Base-by-base conservation (phyloP, 2,888 invertebrate species). In the Pimpla rufipes region DNA sequence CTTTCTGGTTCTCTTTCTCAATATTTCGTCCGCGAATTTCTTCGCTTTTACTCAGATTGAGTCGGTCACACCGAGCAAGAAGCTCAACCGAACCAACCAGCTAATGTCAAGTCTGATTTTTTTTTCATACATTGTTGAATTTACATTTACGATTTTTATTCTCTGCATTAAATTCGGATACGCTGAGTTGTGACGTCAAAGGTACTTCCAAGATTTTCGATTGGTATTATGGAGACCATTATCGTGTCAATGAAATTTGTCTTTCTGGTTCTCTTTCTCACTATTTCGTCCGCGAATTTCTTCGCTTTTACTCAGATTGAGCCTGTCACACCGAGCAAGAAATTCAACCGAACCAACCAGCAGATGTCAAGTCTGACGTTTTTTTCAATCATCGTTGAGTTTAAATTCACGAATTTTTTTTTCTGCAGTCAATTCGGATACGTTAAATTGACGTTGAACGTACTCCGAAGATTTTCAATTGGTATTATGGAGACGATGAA, bases 211-310 rank as follows among this genome's bases (percentile, higher is more conserved):
- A 68, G 67, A 77, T 68, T 73, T 62, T 40, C 67, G 67, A 62
- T 79, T 78, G 68, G 42, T 68, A 75, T 82, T 82, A 68, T 45
- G n/a, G 45, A 68, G 52, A 77, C 40, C 66, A 42, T 81, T 29
- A 68, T 70, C 62, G n/a, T 16, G 59, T 52, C 42, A 75, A 79
- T 81, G 52, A 59, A 57, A 59, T 67, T n/a, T 23, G 35, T 50
- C 74, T 37, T 74, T 45, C 59, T n/a, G 57, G n/a, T 42, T 35
- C 16, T 42, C 50, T 75, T 47, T 52, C 68, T 23, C 68, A 57
- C 50, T 67, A 40, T 23, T 42, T 57, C 52, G 45, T n/a, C 45
- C n/a, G 35, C 18, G 18, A 57, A 2, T 37, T 29, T 18, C 4
- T 3, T 45, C 7, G 62, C 62, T 62, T 37, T 21, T 21, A 29